Evolutionary conservation across 1,140 invertebrate species (phyloP).

Genomic region (Chironomus tepperi): DNA sequence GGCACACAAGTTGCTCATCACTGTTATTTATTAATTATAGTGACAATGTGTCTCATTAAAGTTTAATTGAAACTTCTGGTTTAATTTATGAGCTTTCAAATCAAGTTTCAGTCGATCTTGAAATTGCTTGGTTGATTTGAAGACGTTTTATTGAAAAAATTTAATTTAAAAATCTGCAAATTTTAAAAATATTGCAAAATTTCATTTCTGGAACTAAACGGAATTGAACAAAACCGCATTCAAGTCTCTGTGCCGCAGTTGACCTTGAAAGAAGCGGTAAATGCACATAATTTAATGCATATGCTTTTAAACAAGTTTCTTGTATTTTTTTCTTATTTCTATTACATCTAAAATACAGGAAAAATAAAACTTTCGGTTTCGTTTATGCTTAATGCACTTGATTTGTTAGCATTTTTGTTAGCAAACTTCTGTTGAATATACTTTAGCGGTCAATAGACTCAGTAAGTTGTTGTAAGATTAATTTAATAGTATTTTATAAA

Average conservation of each 20-base stretch:
- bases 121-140: no score
- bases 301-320: background rate
- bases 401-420: background rate
- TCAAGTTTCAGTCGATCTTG: no score
- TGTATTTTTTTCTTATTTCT: background rate
- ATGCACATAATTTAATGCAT: background rate
- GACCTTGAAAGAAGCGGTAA: constrained; percentile 11
- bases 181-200: no score
- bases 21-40: no score
- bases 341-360: background rate
- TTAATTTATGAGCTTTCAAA: no score
- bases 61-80: no score
- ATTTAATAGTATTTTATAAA: background rate
- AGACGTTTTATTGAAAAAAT: no score
- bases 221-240: background rate
- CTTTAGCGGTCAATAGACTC: background rate
- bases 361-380: constrained; percentile 12
- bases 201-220: background rate
- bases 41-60: no score
- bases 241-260: background rate
- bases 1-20: no score
- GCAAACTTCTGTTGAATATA: background rate
- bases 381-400: background rate
- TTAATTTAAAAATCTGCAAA: no score
- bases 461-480: background rate